Base-by-base conservation (phyloP, 2,888 invertebrate genomes). In the Andrena trimmerana region DNA sequence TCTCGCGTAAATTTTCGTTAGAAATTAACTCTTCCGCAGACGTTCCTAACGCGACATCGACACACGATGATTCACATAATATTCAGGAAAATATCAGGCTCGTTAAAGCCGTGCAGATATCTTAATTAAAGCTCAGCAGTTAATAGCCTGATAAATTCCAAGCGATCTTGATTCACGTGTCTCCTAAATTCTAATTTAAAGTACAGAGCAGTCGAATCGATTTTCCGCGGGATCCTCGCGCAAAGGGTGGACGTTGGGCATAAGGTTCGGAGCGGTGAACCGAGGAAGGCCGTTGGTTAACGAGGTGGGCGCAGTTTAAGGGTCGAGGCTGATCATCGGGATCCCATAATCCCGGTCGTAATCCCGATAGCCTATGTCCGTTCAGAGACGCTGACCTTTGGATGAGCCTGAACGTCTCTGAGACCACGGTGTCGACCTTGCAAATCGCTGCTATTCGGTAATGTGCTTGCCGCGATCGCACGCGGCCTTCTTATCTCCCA, bases 301-400 rank as follows among this genome's bases (percentile, higher is more conserved):
- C 77, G 36, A 74, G 73, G 73, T 42, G 50, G 67, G 50, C 67
- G 72, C 67, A 75, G 69, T 73, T 85, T 81, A 84, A 81, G 78
- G 42, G 16, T 57, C 57, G 57, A 36, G 48, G 59, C 67, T 68
- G 52, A 27, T 13, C 67, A 29, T 72, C 36, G 33, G 70, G 66
- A 81, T 79, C 78, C 79, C 78, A 79, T 84, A 79, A 84, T 81
- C 84, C 77, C 76, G 81, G 81, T 79, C 71, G 74, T 77, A 84
- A 85, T 84, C 76, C 69, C 10, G 36, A 31, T 10, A 13, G 54
- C 29, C 71, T 70, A n/a, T 36, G 48, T 24, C 20, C 67, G 66
- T 50, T 69, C 20, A 63, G 59, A 33, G 74, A 71, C 62, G 57
- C 62, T 27, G 59, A 75, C 68, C 67, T 74, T 69, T 63, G 16